phyloP scores from a whole-genome alignment of 2,113 vertebrate genomes.

The Megaceryle torquata region DNA sequence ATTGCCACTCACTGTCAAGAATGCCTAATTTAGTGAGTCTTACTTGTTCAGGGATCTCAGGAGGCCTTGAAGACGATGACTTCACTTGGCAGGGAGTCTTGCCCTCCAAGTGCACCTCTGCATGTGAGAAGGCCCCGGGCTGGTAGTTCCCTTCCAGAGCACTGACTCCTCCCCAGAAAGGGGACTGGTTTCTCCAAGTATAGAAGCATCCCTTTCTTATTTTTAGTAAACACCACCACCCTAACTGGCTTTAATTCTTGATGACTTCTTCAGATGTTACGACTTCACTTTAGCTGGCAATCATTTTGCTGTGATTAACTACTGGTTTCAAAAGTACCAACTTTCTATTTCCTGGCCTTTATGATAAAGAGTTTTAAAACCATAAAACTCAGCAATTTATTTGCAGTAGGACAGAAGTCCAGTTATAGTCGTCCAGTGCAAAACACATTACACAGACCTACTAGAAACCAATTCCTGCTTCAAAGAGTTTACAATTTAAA shows the following conservation, averaged over 20 bases:
- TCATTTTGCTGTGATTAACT: slow-evolving; percentile 15
- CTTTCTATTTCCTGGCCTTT: background rate
- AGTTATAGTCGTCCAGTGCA: background rate
- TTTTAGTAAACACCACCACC: background rate
- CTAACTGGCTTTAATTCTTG: background rate
- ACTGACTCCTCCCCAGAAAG: background rate
- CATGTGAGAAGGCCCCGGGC: accelerated
- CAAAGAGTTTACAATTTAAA: slow-evolving; percentile 10
- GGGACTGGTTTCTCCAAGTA: background rate
- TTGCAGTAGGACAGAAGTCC: background rate
- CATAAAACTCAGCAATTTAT: background rate
- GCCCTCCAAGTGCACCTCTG: accelerated
- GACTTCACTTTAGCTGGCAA: background rate
- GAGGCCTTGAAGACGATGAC: background rate
- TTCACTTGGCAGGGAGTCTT: background rate
- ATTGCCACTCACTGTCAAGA: background rate
- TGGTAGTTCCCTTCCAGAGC: background rate
- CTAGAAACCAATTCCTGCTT: background rate
- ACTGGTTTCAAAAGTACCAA: background rate
- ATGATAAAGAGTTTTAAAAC: background rate
- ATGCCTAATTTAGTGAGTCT: accelerated
- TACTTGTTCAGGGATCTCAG: background rate
- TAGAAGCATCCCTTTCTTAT: background rate
- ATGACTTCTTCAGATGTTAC: background rate
- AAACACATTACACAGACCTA: background rate